phyloP scores from a whole-genome alignment of 2,888 invertebrate species.

The Amiota mariae region DNA sequence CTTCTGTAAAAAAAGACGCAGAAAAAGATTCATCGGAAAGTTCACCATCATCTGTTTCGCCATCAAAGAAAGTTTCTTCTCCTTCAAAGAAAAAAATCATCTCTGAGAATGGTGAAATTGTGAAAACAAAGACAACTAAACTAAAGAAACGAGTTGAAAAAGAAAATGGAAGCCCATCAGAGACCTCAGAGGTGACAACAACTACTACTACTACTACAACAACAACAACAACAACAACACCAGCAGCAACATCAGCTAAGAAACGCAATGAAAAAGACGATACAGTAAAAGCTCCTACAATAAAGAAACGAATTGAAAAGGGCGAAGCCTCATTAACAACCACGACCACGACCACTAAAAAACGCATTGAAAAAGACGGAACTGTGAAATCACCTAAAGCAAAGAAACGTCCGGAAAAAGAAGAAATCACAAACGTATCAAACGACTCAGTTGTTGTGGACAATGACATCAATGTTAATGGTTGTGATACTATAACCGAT shows the following conservation, averaged over 20 bases:
- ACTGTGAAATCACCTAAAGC: too few relatives aligned
- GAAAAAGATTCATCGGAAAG: slow-evolving; percentile 11
- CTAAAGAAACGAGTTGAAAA: neutral
- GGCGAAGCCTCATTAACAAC: neutral
- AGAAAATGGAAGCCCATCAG: neutral
- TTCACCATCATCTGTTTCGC: too few relatives aligned
- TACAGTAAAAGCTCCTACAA: neutral
- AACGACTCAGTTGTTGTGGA: neutral
- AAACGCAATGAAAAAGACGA: slow-evolving; percentile 3
- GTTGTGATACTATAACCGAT: neutral
- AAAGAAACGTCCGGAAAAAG: too few relatives aligned
- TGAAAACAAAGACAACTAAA: slow-evolving; percentile 35
- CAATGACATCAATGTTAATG: neutral
- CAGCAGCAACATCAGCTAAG: slow-evolving; percentile 27
- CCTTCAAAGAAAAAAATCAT: too few relatives aligned
- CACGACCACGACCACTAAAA: neutral
- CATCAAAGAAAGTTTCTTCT: too few relatives aligned
- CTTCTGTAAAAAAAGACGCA: neutral
- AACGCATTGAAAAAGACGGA: too few relatives aligned
- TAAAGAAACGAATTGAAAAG: slow-evolving; percentile 8
- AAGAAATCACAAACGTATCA: too few relatives aligned
- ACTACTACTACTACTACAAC: too few relatives aligned
- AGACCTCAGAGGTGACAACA: slow-evolving; percentile 4
- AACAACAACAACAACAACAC: too few relatives aligned
- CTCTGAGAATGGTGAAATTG: too few relatives aligned